phyloP scores from a whole-genome alignment of 2,113 vertebrate species.

The Protobothrops flavoviridis region DNA sequence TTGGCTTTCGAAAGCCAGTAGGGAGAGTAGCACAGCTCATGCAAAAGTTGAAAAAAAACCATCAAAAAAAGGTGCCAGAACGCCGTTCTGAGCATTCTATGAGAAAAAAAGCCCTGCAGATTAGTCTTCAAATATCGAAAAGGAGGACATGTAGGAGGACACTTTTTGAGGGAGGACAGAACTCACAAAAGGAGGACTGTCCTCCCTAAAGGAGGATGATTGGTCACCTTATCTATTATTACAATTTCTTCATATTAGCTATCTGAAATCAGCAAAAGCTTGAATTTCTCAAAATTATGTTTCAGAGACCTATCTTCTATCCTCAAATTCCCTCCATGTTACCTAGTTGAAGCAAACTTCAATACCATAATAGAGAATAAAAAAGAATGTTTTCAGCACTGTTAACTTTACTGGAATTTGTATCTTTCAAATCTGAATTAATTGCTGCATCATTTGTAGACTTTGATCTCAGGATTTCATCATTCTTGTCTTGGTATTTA shows the following conservation, averaged over 20 bases:
- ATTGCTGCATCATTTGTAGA: background rate
- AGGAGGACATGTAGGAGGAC: too few relatives aligned
- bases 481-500: background rate
- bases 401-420: background rate
- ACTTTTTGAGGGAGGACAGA: too few relatives aligned
- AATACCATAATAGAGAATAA: background rate
- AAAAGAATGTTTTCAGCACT: background rate
- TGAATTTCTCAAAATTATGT: background rate
- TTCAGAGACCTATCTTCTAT: background rate
- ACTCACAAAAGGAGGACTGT: too few relatives aligned
- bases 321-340: background rate
- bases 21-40: too few relatives aligned
- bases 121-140: too few relatives aligned
- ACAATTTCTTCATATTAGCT: background rate
- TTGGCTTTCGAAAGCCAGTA: too few relatives aligned
- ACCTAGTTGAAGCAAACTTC: background rate
- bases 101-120: too few relatives aligned
- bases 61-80: too few relatives aligned
- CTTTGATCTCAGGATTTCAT: slow-evolving; percentile 2
- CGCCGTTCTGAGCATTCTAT: too few relatives aligned
- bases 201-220: too few relatives aligned
- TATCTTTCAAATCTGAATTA: background rate
- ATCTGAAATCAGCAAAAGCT: background rate
- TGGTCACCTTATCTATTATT: background rate
- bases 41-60: too few relatives aligned